Percentiles rank a stretch among this genome's conserved stretches.
Conservation (phyloP, 2,113 vertebrate species). For the Sturnira hondurensis region DNA sequence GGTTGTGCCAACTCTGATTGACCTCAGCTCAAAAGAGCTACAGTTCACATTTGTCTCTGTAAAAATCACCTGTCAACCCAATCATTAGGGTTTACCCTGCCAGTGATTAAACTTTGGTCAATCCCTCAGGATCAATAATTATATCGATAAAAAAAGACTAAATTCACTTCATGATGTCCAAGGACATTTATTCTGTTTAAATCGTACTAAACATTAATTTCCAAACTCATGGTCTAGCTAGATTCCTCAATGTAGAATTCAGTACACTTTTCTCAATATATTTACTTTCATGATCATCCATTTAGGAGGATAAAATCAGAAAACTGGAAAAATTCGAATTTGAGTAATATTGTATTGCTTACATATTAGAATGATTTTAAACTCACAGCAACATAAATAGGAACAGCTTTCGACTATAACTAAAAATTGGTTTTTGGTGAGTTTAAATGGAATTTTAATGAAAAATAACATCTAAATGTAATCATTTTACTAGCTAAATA, state of each 20-base stretch:
- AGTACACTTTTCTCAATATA: not conserved
- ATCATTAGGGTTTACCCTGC: not conserved
- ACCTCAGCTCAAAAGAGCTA: not conserved
- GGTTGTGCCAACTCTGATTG: not conserved
- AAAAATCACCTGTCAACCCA: not conserved
- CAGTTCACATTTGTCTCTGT: not conserved
- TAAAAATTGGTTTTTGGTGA: not conserved
- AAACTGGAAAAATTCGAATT: not conserved
- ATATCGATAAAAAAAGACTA: not conserved
- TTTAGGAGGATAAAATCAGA: constrained; percentile 3
- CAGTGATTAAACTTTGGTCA: not conserved
- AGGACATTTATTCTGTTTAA: not conserved
- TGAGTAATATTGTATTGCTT: not conserved
- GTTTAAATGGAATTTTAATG: constrained; percentile 34
- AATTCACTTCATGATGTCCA: not conserved
- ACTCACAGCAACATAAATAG: not conserved
- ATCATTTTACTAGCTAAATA: constrained; percentile 8
- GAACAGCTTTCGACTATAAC: not conserved
- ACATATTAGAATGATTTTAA: not conserved
- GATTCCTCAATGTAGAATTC: not conserved
- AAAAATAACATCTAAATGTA: not conserved
- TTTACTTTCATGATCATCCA: not conserved
- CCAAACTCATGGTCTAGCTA: not conserved
- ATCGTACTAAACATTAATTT: not conserved
- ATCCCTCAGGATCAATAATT: not conserved